phyloP scores from a whole-genome alignment of 2,888 invertebrate species.

The Protonemura montana region DNA sequence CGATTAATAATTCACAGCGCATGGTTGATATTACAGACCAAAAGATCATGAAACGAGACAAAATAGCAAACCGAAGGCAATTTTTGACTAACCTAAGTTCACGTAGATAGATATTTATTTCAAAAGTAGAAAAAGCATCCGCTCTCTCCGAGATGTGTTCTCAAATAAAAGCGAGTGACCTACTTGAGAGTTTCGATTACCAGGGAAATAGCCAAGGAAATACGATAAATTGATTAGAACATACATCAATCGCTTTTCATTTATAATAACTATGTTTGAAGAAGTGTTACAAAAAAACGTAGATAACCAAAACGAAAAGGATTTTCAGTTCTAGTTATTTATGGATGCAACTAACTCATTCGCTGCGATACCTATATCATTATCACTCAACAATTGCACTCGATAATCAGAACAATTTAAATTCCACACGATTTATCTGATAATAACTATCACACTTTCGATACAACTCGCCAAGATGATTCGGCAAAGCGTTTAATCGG shows the following conservation, averaged over 20 bases:
- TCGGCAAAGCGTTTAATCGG: background rate
- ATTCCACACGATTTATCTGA: no score
- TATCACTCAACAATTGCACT: no score
- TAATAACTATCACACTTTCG: background rate
- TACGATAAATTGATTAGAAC: background rate
- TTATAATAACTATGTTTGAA: background rate
- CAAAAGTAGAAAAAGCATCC: background rate
- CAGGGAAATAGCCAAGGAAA: background rate
- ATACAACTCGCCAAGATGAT: background rate
- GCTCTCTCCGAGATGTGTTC: background rate
- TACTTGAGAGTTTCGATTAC: background rate
- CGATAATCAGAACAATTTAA: no score
- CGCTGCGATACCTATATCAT: no score
- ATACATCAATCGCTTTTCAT: background rate
- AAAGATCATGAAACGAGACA: background rate
- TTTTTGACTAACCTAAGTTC: background rate
- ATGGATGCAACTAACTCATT: no score
- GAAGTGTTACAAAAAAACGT: background rate
- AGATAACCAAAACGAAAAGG: no score
- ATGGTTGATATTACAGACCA: background rate
- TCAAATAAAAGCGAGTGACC: background rate
- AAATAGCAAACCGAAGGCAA: background rate
- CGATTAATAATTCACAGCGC: background rate
- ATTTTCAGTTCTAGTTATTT: no score
- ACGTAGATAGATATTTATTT: background rate